Evolutionary conservation across 2,797 vertebrate species (phyloP), one percentile per base, ranked within the genome.

Genomic region (Nothura maculosa): DNA sequence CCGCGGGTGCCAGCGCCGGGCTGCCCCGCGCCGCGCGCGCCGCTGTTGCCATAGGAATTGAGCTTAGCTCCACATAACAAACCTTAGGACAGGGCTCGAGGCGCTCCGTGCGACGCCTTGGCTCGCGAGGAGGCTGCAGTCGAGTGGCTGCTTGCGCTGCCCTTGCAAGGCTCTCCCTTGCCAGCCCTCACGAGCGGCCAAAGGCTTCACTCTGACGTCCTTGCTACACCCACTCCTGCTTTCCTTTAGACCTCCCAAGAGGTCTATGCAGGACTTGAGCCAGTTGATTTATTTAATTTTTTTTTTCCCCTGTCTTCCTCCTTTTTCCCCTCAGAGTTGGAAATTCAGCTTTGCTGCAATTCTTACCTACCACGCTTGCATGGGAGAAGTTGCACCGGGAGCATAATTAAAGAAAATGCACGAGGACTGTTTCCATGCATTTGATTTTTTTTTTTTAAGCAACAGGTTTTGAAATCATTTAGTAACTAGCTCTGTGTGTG

Each of bases 181-280:
- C 81, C 84, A 91, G 1, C 5, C 0, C 73, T 85, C 57, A 10
- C 10, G 30, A 81, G 81, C 4, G 5, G 57, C 85, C 88, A 75
- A 54, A 73, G 77, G 12, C 48, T 63, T 69, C 5, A 3, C 58
- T 1, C 12, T 96, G 95, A 95, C 54, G 64, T 94, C 32, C 63
- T 34, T 14, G 0, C 86, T 88, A 83, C 72, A 58, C 92, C 90
- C 89, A 72, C 57, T 89, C 73, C 70, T 72, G 15, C 81, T 92
- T 95, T 66, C 14, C 4, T 64, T 69, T 6, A 27, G 94, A 95
- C 96, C 93, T 97, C 91, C 95, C 93, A 84, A 77, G 79, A 93
- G 38, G 50, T 32, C n/a, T 60, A 4, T 40, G 30, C 68, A 24
- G 11, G 32, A 34, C 38, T 60, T 47, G 47, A 34, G 32, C 20